Evolutionary conservation across 2,888 invertebrate species (phyloP), one percentile per base, ranked within the genome.

Genomic region (Pyrrhosoma nymphula): DNA sequence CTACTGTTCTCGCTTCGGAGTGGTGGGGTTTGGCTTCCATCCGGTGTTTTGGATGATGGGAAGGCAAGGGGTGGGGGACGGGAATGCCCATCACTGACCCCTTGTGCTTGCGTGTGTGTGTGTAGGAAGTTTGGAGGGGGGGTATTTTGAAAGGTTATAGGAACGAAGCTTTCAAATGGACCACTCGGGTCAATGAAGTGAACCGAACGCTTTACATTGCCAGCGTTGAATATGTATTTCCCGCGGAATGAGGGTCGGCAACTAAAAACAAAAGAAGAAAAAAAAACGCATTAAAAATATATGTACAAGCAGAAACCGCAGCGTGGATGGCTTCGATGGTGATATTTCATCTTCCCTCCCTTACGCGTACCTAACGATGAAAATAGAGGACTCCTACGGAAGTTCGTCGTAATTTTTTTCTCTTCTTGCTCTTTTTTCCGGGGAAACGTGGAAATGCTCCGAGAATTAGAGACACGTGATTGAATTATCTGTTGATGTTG

Each of bases 141-240:
- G 82, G n/a, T 47, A n/a, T 26, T 8, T 12, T 26, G 69, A n/a
- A 35, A 0, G 35, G 56, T 18, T 55, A 16, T 55, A 4, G 14
- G 55, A 8, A 16, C 55, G n/a, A 56, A 56, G 47, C 23, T 89
- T 75, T 47, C 93, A 93, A 93, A 93, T 69, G 93, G 93, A 63
- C 93, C 60, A 39, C 93, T n/a, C 47, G 91, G 91, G 91, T 60
- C 91, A 91, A 91, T 91, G 91, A 63, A 93, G 69, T 69, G 93
- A 26, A 47, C 39, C 63, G 93, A 26, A n/a, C 39, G 93, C 69
- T 93, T 93, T 93, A 69, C 93, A 93, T 93, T 69, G 30, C 91
- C 23, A 63, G 30, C 69, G 93, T 47, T 93, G 93, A 93, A 93
- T 93, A 93, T 93, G 93, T 93, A 93, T 93, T 75, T 93, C 18